A percentile compares a stretch with the other conserved stretches of the same genome.
Conservation (phyloP, 1,140 invertebrate species). For the Steinernema feltiae region DNA sequence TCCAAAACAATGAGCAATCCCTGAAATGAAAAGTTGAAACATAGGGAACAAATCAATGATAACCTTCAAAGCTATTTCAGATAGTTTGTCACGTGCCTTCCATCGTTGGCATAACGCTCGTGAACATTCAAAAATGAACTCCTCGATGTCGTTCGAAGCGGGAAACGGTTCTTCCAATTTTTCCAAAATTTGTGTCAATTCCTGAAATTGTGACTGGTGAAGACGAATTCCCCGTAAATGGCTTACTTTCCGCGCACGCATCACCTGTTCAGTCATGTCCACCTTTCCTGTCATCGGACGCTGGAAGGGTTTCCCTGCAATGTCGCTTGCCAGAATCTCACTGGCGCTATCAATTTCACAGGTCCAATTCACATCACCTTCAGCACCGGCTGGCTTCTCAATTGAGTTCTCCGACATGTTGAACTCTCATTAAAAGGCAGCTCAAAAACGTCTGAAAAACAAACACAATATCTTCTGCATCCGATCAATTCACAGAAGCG, state of each 20-base stretch:
- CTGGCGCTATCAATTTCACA: not conserved
- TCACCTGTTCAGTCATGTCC: not conserved
- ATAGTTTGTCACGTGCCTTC: constrained; percentile 17
- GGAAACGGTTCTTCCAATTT: not conserved
- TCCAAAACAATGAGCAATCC: constrained; percentile 31
- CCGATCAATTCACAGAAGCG: too few species aligned
- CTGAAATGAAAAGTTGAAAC: constrained; percentile 19
- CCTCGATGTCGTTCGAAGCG: not conserved
- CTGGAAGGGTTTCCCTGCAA: constrained; percentile 9
- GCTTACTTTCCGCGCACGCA: not conserved
- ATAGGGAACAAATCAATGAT: not conserved
- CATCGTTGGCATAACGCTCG: not conserved
- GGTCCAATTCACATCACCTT: not conserved
- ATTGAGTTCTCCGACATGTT: not conserved
- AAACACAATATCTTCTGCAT: too few species aligned
- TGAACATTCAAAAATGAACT: not conserved
- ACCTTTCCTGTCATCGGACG: not conserved
- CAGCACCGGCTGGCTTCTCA: not conserved
- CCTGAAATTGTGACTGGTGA: not conserved
- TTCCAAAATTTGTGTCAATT: not conserved
- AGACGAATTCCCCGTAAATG: not conserved
- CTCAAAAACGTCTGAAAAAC: not conserved
- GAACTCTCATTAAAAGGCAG: not conserved
- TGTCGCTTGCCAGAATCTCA: not conserved
- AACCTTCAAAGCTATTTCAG: constrained; percentile 16